Conservation (phyloP, 1,140 invertebrate genomes). For the Zaprionus camerounensis region DNA sequence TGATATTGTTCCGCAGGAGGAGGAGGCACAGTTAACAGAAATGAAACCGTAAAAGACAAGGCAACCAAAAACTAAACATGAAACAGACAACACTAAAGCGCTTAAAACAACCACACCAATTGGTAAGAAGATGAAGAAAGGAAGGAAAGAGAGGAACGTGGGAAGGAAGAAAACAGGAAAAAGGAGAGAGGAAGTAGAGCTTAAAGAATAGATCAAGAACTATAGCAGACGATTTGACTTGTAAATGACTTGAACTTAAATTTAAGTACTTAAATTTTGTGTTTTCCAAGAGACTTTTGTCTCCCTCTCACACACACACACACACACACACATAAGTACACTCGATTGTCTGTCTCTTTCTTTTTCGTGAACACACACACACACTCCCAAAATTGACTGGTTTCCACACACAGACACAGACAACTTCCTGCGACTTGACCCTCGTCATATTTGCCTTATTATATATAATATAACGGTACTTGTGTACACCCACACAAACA, state of each 20-base stretch:
- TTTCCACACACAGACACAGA: slow-evolving; percentile 58
- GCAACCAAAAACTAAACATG: slow-evolving; percentile 45
- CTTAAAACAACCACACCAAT: slow-evolving; percentile 53
- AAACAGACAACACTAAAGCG: slow-evolving; percentile 45
- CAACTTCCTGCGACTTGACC: slow-evolving; percentile 45
- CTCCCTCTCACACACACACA: slow-evolving; percentile 5
- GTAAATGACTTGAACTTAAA: slow-evolving; percentile 64
- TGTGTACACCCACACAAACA: not conserved
- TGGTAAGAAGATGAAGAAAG: slow-evolving; percentile 15
- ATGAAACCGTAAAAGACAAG: slow-evolving; percentile 57
- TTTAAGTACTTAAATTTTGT: slow-evolving; percentile 60
- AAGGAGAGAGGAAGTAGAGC: too few species aligned
- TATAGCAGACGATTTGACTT: slow-evolving; percentile 31
- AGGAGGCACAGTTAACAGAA: not conserved
- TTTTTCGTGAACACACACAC: slow-evolving; percentile 15
- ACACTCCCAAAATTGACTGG: slow-evolving; percentile 57
- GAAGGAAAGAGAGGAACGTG: not conserved
- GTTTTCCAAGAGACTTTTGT: slow-evolving; percentile 7
- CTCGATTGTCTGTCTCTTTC: slow-evolving; percentile 19
- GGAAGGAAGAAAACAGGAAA: too few species aligned
- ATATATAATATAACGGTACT: slow-evolving; percentile 71
- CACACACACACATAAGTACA: slow-evolving; percentile 18
- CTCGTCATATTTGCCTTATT: slow-evolving; percentile 78
- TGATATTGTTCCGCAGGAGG: not conserved
- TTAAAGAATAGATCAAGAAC: not conserved